Conservation (phyloP, 2,113 vertebrate genomes). For the Ptychochromis oligacanthus region DNA sequence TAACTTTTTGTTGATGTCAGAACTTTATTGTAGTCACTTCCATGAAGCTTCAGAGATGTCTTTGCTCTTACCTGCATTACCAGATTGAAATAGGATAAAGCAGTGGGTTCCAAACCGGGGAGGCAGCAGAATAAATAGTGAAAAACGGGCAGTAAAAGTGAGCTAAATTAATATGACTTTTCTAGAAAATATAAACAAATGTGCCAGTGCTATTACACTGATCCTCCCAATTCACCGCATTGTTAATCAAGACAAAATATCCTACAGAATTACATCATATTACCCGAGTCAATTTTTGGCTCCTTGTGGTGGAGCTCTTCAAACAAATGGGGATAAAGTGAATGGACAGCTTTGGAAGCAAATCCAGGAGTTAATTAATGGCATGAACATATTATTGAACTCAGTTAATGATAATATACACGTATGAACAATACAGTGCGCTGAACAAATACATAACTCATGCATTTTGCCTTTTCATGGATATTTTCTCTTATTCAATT, state of each 20-base stretch:
- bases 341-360: not conserved
- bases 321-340: not conserved
- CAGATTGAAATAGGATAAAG: not conserved
- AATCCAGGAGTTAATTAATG: not conserved
- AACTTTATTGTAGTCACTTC: not conserved
- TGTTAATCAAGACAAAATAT: not conserved
- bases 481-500: too few species aligned
- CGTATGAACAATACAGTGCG: not conserved
- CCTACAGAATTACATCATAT: not conserved
- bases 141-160: not conserved
- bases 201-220: too few species aligned
- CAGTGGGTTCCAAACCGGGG: not conserved
- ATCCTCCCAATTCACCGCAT: too few species aligned
- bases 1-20: not conserved
- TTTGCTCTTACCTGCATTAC: not conserved
- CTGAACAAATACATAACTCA: too few species aligned
- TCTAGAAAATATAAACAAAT: not conserved
- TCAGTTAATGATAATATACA: not conserved
- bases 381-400: not conserved
- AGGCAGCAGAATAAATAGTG: not conserved
- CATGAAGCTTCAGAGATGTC: not conserved
- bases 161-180: not conserved
- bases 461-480: too few species aligned
- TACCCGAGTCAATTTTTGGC: too few species aligned
- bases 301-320: not conserved